Conservation (phyloP, 2,888 invertebrate species). For the Thera britannica region DNA sequence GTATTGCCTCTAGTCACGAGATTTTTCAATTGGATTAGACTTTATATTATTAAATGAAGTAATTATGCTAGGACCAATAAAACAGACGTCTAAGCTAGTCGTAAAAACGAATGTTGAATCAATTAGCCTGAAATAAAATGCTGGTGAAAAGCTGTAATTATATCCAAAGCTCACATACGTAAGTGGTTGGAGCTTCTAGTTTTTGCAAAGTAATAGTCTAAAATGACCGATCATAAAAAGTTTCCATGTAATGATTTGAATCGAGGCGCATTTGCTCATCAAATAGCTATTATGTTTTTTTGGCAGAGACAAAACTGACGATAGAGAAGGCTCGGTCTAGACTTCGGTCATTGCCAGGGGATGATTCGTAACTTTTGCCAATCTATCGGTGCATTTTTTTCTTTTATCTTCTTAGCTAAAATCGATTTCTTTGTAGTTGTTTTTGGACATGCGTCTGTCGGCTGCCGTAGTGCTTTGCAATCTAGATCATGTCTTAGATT, state of each 20-base stretch:
- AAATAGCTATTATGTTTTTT: constrained; percentile 68
- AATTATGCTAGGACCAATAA: constrained; percentile 41
- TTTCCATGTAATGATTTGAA: constrained; percentile 51
- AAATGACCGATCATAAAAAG: constrained; percentile 66
- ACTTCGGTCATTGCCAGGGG: constrained; percentile 79
- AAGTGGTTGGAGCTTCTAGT: constrained; percentile 54
- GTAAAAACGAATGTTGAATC: constrained; percentile 64
- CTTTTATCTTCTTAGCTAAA: constrained; percentile 68
- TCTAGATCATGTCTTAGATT: constrained; percentile 82
- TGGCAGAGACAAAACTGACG: constrained; percentile 54
- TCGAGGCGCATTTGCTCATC: constrained; percentile 65
- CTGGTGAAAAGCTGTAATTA: constrained; percentile 64
- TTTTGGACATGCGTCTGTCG: constrained; percentile 69
- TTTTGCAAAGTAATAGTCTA: constrained; percentile 66
- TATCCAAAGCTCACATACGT: constrained; percentile 55
- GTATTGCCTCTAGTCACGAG: constrained; percentile 41
- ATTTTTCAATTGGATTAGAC: constrained; percentile 35
- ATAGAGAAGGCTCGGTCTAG: constrained; percentile 65
- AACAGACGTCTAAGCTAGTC: constrained; percentile 45
- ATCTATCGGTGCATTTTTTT: constrained; percentile 70
- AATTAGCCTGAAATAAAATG: constrained; percentile 62
- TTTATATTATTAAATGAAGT: constrained; percentile 37
- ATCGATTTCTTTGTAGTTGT: constrained; percentile 77
- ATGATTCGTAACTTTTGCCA: constrained; percentile 77
- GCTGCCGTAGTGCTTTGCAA: constrained; percentile 76